Conservation (phyloP, 2,797 vertebrate species). For the Hippopotamyrus pictus region DNA sequence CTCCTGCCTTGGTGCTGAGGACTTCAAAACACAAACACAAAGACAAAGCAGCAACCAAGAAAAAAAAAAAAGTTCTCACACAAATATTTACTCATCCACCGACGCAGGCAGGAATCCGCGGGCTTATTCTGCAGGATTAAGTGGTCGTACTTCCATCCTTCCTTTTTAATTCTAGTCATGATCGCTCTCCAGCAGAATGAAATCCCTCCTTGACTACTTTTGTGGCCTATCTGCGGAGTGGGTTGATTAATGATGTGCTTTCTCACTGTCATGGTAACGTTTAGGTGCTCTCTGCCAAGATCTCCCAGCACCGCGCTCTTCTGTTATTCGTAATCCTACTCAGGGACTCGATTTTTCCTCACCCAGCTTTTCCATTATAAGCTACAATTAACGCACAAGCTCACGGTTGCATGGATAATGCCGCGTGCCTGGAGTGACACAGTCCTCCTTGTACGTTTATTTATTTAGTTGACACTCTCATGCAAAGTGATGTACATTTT, state of each 20-base stretch:
- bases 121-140: neutral
- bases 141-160: neutral
- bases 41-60: neutral
- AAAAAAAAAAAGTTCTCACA: neutral
- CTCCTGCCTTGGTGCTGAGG: neutral
- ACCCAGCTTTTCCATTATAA: neutral
- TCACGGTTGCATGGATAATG: neutral
- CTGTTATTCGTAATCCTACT: neutral
- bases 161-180: neutral
- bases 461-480: neutral
- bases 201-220: neutral
- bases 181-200: neutral
- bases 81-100: neutral
- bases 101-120: neutral
- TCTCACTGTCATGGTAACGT: neutral
- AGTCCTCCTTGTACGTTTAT: neutral
- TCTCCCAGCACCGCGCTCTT: neutral
- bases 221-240: neutral
- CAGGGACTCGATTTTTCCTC: neutral
- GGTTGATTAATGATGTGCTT: neutral
- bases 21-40: neutral
- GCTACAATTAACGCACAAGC: neutral
- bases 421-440: neutral
- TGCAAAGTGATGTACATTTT: neutral
- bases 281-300: neutral